A percentile compares a stretch with the other conserved stretches of the same genome.
phyloP scores from a whole-genome alignment of 2,113 vertebrate species.

The Thalassoma bifasciatum region DNA sequence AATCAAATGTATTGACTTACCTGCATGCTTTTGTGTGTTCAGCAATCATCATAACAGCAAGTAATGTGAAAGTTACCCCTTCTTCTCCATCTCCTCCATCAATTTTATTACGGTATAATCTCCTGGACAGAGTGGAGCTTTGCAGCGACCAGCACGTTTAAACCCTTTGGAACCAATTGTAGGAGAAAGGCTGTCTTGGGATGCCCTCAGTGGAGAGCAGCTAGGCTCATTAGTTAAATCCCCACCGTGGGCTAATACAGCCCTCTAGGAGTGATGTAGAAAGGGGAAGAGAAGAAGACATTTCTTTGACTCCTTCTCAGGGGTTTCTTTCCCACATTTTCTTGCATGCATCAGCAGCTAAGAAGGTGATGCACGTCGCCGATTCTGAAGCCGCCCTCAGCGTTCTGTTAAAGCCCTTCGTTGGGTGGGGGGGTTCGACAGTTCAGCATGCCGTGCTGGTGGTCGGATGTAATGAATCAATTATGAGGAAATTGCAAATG shows the following conservation, averaged over 20 bases:
- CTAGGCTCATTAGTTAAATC: conserved; percentile 88
- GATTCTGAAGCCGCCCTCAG: conserved; percentile 66
- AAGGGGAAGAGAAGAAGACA: conserved; percentile 78
- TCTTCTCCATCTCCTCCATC: conserved; percentile 73
- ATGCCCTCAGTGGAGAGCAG: conserved; percentile 82
- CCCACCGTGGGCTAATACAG: conserved; percentile 83
- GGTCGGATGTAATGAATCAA: conserved; percentile 45
- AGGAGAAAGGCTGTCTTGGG: conserved; percentile 85
- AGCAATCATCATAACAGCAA: conserved; percentile 67
- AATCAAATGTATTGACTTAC: conserved; percentile 30
- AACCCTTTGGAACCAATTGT: conserved; percentile 88
- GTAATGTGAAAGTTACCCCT: conserved; percentile 67
- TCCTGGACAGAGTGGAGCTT: conserved; percentile 79
- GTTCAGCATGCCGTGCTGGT: conserved; percentile 23
- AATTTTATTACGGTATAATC: conserved; percentile 84
- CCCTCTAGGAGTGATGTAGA: conserved; percentile 79
- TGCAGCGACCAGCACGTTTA: conserved; percentile 79
- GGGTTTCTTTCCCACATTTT: conserved; percentile 82
- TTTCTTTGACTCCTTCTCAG: conserved; percentile 82
- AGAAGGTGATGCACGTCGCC: conserved; percentile 67
- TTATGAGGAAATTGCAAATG: conserved; percentile 6
- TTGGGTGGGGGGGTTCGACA: conserved; percentile 21
- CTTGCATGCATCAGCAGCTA: conserved; percentile 83
- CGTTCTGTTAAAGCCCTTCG: conserved; percentile 59
- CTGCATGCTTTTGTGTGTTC: conserved; percentile 14